Percentiles rank a stretch among this genome's conserved stretches.
Evolutionary conservation across 2,888 invertebrate species (phyloP).

Genomic region (Megastigmus dorsalis): DNA sequence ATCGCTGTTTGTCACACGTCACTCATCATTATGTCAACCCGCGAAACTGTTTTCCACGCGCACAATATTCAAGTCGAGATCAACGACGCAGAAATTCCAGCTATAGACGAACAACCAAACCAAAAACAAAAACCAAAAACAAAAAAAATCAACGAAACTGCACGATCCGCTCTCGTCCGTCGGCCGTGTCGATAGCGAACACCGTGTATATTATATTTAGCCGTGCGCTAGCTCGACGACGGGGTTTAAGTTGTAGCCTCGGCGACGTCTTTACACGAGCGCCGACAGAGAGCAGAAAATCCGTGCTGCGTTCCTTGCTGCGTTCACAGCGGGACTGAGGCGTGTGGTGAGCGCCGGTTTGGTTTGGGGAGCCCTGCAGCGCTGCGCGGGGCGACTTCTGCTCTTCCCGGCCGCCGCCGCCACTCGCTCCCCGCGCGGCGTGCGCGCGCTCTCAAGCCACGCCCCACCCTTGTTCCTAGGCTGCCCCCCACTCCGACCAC

Average conservation of each 20-base stretch:
- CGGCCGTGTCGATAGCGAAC: no score
- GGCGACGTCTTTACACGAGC: neutral
- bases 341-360: conserved; percentile 71
- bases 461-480: neutral
- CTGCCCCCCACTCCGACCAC: no score
- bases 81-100: no score
- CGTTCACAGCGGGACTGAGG: conserved; percentile 74
- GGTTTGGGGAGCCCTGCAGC: conserved; percentile 61
- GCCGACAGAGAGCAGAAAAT: conserved; percentile 37
- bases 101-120: no score
- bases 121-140: no score
- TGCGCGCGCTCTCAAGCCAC: neutral
- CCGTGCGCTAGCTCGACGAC: neutral
- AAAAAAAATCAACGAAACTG: neutral
- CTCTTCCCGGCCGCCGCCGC: no score
- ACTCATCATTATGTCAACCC: conserved; percentile 37
- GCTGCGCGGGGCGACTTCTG: conserved; percentile 47
- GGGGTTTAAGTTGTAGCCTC: neutral
- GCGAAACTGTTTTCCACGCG: neutral
- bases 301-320: conserved; percentile 71
- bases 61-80: no score
- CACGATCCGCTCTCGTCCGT: neutral
- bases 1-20: conserved; percentile 33
- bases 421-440: conserved; percentile 52
- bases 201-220: no score